Percentiles rank a stretch among this genome's conserved stretches.
Conservation (phyloP, 2,888 invertebrate genomes). For the Tubulanus polymorphus region DNA sequence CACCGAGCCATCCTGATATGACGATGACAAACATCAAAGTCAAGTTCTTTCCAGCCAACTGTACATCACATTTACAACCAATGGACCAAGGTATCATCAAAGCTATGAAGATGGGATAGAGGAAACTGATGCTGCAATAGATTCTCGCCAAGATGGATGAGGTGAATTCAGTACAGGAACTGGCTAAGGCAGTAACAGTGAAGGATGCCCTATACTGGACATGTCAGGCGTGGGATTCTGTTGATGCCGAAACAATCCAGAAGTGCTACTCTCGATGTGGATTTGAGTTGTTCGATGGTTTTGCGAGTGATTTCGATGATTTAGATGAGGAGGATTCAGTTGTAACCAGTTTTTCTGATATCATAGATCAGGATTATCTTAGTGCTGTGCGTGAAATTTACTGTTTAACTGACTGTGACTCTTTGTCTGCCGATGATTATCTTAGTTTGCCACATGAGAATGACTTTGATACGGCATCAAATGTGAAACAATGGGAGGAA, state of each 20-base stretch:
- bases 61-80: conserved; percentile 19
- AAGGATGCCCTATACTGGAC: conserved; percentile 12
- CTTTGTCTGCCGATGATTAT: no score
- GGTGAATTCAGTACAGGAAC: conserved; percentile 3
- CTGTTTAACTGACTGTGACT: no score
- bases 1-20: conserved; percentile 5
- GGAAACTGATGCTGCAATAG: conserved; percentile 5
- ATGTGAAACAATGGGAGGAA: no score
- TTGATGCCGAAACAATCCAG: background rate
- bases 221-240: background rate
- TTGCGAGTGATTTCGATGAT: background rate
- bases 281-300: background rate
- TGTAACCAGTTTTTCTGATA: no score
- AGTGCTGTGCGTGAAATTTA: no score
- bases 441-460: no score
- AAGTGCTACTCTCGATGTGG: background rate
- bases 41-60: conserved; percentile 23
- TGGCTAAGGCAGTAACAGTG: conserved; percentile 9
- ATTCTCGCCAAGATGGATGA: conserved; percentile 7
- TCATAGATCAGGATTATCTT: no score
- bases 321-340: no score
- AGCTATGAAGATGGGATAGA: conserved; percentile 16
- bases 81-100: conserved; percentile 28
- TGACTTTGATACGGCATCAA: no score
- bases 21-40: conserved; percentile 12